These are phyloP conservation scores for Oncorhynchus kisutch DNA, from an alignment of 2,113 vertebrate genomes.

Conservation along the genomic window DNA sequence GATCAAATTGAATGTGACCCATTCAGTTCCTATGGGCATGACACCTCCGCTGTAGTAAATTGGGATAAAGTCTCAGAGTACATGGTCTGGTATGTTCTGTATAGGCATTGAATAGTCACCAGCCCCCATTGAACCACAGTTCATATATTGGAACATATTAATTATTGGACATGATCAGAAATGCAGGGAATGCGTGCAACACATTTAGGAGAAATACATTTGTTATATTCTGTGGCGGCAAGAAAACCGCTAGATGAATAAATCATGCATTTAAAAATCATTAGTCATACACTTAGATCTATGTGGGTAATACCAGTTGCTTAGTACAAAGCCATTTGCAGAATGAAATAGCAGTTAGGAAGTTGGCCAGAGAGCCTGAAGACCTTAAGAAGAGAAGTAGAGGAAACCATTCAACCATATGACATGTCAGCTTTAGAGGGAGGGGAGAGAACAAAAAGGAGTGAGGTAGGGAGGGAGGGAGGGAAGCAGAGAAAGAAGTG, in stretches of 20 bases:
- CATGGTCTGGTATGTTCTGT: not conserved
- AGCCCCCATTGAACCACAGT: not conserved
- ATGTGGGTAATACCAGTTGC: constrained; percentile 10
- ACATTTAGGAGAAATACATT: not conserved
- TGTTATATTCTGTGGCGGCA: not conserved
- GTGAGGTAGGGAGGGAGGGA: too few species aligned
- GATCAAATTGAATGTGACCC: not conserved
- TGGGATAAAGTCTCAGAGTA: not conserved
- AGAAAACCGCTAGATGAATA: not conserved
- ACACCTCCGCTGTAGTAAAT: not conserved
- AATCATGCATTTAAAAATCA: constrained; percentile 28
- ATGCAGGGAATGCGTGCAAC: not conserved
- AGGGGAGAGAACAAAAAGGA: too few species aligned
- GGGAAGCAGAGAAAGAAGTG: too few species aligned
- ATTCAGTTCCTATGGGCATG: too few species aligned
- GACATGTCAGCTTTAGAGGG: constrained; percentile 26
- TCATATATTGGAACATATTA: not conserved
- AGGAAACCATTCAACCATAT: constrained; percentile 49
- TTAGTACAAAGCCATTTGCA: constrained; percentile 24
- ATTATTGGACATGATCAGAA: not conserved
- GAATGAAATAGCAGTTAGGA: constrained; percentile 18
- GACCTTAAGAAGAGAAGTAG: constrained; percentile 37
- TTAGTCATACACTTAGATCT: constrained; percentile 18
- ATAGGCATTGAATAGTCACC: not conserved
- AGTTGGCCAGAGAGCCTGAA: constrained; percentile 26